Base-by-base conservation (phyloP, 2,888 invertebrate species). In the Trichopoda pennipes region DNA sequence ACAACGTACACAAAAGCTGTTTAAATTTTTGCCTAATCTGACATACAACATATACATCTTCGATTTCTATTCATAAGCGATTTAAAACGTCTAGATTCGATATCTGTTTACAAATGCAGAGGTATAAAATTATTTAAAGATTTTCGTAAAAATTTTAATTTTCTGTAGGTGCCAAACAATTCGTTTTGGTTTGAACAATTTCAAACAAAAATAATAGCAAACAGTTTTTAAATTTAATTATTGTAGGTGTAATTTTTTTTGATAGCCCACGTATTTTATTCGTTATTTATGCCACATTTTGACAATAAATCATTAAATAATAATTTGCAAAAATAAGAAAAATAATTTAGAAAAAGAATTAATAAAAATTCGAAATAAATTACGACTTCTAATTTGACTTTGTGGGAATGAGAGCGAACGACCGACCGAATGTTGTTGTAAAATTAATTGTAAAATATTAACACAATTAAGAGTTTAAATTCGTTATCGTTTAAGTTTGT, bases 371-470 rank as follows among this genome's bases (percentile, higher is more conserved):
- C 21, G 3, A n/a, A 47, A 47, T n/a, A 12, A 16, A 35, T 17
- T 28, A 19, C 16, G 14, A 35, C 12, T 58, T 19, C 19, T 32
- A n/a, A 49, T 21, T 47, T 47, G 69, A 1, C 19, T 58, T 56
- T 70, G 69, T 70, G 69, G 32, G 56, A 70, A 70, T 58, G 47
- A 1, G 55, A n/a, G n/a, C n/a, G n/a, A n/a, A n/a, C n/a, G n/a
- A n/a, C n/a, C n/a, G n/a, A 49, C 16, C 12, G 10, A 35, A 19
- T 70, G 58, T 21, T 1, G 23, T 23, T 38, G 23, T 23, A 42
- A 16, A 16, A n/a, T 23, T 61, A 21, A 23, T 23, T 10, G 14
- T 21, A n/a, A 55, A 55, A 32, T 44, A 47, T 38, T 53, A 12
- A 7, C 7, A 9, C 17, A 17, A 49, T 17, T 49, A 49, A 49